A percentile compares a stretch with the other conserved stretches of the same genome.
Evolutionary conservation across 2,797 vertebrate species (phyloP).

Genomic region (Botia almorhae): DNA sequence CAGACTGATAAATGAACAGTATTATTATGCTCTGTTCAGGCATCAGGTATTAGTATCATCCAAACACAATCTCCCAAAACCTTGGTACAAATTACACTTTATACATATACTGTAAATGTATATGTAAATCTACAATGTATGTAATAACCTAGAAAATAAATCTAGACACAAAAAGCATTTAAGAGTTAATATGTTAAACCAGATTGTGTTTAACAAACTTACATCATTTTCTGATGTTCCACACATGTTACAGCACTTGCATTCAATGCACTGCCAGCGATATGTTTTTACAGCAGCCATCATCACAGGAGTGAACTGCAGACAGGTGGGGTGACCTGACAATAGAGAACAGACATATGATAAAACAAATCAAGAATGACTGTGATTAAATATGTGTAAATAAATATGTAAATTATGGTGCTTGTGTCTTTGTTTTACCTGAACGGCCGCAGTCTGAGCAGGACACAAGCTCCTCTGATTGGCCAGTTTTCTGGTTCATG

Average conservation of each 20-base stretch:
- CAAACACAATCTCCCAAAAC: no score
- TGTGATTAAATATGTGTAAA: no score
- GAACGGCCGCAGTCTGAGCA: conserved; percentile 96
- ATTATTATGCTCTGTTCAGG: no score
- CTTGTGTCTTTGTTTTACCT: conserved; percentile 69
- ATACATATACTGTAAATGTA: no score
- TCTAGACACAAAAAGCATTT: no score
- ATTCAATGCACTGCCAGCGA: conserved; percentile 97
- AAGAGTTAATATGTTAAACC: no score
- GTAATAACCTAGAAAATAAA: no score
- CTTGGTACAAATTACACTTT: no score
- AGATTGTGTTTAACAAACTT: conserved; percentile 62
- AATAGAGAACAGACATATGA: background rate
- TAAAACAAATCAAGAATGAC: background rate
- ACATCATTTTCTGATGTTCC: conserved; percentile 96
- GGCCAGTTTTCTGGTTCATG: conserved; percentile 93
- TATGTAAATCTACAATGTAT: no score
- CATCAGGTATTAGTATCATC: no score
- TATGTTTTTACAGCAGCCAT: conserved; percentile 97
- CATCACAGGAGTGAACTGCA: conserved; percentile 96
- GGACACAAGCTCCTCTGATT: conserved; percentile 91
- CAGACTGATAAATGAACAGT: background rate
- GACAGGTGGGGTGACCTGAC: conserved; percentile 90
- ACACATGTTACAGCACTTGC: conserved; percentile 97
- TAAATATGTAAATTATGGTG: background rate